These are phyloP conservation scores for Drosophila imparisetae DNA, from an alignment of 2,888 invertebrate genomes.

Conservation along the genomic window DNA sequence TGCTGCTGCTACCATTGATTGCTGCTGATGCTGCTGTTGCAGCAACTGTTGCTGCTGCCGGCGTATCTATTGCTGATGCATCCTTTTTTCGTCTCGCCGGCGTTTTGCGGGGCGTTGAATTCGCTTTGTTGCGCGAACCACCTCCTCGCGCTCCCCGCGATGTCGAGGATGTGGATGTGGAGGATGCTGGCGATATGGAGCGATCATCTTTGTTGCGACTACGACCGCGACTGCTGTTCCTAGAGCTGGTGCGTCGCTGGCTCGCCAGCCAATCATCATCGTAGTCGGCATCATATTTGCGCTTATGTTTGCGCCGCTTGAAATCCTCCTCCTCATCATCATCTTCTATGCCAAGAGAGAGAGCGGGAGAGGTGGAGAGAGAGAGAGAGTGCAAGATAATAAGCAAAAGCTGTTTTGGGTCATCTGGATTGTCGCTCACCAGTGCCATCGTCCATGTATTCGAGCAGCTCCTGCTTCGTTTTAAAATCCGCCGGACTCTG, in stretches of 20 bases:
- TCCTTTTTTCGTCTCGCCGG: conserved; percentile 80
- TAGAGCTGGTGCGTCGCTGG: conserved; percentile 77
- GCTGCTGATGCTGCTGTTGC: conserved; percentile 4
- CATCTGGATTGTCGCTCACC: conserved; percentile 61
- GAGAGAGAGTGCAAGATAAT: neutral
- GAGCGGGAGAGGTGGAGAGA: neutral
- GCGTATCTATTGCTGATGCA: conserved; percentile 17
- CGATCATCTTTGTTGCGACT: conserved; percentile 81
- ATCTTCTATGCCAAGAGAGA: conserved; percentile 59
- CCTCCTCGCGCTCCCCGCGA: conserved; percentile 67
- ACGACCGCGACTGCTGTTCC: conserved; percentile 81
- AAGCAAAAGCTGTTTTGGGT: conserved; percentile 12
- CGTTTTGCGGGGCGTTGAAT: conserved; percentile 78
- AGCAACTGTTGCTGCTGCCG: conserved; percentile 15
- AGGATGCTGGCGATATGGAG: conserved; percentile 82
- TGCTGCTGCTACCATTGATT: conserved; percentile 13
- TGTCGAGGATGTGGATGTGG: conserved; percentile 81
- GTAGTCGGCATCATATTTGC: conserved; percentile 84
- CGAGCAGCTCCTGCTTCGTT: conserved; percentile 83
- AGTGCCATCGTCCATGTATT: conserved; percentile 84
- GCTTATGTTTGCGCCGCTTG: conserved; percentile 82
- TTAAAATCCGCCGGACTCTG: conserved; percentile 81
- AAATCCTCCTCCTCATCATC: conserved; percentile 84
- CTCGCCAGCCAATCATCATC: conserved; percentile 85
- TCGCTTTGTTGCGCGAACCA: conserved; percentile 46